A percentile compares a stretch with the other conserved stretches of the same genome.
Evolutionary conservation across 2,888 invertebrate species (phyloP).

Genomic region (Mermis nigrescens): DNA sequence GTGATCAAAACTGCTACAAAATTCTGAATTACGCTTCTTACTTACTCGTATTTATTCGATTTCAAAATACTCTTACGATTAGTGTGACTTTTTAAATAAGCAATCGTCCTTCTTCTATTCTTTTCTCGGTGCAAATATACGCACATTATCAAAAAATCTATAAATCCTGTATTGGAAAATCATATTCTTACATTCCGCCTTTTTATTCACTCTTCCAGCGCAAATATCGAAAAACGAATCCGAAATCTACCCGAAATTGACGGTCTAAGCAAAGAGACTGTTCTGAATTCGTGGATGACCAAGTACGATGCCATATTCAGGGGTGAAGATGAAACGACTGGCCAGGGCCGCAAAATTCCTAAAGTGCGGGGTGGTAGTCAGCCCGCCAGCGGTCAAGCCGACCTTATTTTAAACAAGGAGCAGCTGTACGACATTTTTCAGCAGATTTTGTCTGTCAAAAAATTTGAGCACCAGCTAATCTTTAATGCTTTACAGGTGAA

Average conservation of each 20-base stretch:
- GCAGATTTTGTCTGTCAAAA: slow-evolving; percentile 90
- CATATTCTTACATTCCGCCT: no score
- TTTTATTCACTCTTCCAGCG: no score
- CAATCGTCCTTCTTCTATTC: no score
- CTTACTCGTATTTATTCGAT: no score
- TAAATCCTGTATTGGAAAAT: no score
- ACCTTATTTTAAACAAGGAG: slow-evolving; percentile 68
- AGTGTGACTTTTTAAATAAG: no score
- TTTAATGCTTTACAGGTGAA: slow-evolving; percentile 85
- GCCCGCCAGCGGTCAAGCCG: slow-evolving; percentile 20
- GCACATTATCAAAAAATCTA: no score
- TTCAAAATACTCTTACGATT: no score
- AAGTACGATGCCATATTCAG: slow-evolving; percentile 92
- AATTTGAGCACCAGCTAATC: slow-evolving; percentile 95
- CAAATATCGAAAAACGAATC: slow-evolving; percentile 88
- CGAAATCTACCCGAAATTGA: slow-evolving; percentile 94
- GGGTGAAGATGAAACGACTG: slow-evolving; percentile 39
- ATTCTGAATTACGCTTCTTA: no score
- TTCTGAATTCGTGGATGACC: slow-evolving; percentile 94
- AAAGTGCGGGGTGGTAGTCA: slow-evolving; percentile 17
- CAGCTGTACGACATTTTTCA: slow-evolving; percentile 99
- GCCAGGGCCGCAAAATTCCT: neutral
- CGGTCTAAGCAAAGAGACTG: slow-evolving; percentile 84
- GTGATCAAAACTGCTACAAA: no score
- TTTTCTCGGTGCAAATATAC: no score